Base-by-base conservation (phyloP, 2,888 invertebrate species). In the Xanthia togata region DNA sequence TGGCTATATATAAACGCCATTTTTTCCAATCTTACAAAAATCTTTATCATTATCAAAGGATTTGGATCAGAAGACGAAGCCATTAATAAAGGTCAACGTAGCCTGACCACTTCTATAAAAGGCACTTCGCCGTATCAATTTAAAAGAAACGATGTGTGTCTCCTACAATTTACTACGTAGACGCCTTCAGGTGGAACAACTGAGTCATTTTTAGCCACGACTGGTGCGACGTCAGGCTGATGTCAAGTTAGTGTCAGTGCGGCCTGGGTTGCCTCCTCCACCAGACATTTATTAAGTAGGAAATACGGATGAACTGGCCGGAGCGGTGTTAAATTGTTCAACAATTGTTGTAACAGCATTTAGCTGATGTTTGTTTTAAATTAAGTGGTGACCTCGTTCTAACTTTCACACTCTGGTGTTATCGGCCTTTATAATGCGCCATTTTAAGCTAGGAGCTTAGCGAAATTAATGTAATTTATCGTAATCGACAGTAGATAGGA, bases 271-370 rank as follows among this genome's bases (percentile, higher is more conserved):
- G 75, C 84, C 84, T 89, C 86, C 84, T 84, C 88, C 78, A 88
- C 89, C 86, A 88, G 93, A 94, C 95, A 90, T 93, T 94, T 95
- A 95, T 94, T 93, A 94, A 94, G 91, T 93, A 93, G 91, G 91
- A 93, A 93, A 93, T 92, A 92, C 90, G 90, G 89, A 91, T 88
- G 88, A 88, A 89, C 91, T 83, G 83, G 77, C 84, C 86, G 84
- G 86, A 85, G 72, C 86, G 74, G 83, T 87, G 84, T 87, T 81
- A 89, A 91, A 85, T 91, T 89, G 87, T 89, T 88, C 87, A 89
- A 90, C 89, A 89, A 87, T 89, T 89, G 87, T 88, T 91, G 74
- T 86, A 84, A 85, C 81, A 81, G 81, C 86, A 82, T 87, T 90
- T 83, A 81, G 76, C 76, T 67, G 83, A 80, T 87, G 84, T 86